Conservation (phyloP, 2,888 invertebrate species). For the Athalia rosae region DNA sequence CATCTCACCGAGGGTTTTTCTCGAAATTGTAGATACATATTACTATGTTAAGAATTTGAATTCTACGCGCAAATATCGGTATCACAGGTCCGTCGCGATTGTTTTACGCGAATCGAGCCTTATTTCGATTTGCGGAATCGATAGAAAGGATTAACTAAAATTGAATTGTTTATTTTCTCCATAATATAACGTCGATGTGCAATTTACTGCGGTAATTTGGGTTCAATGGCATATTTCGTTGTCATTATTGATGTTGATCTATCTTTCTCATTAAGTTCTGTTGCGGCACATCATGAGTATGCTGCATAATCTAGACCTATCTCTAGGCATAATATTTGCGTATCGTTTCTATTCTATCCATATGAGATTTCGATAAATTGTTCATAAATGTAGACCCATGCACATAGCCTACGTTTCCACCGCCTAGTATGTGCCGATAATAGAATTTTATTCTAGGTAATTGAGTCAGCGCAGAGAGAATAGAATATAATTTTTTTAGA, state of each 20-base stretch:
- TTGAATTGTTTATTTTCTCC: not conserved
- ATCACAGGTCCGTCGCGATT: not conserved
- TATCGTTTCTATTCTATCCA: too few relatives aligned
- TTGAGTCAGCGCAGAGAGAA: not conserved
- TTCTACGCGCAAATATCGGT: not conserved
- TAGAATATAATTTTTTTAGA: conserved; percentile 3
- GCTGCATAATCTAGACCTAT: too few relatives aligned
- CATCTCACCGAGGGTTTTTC: not conserved
- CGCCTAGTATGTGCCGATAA: too few relatives aligned
- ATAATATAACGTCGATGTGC: not conserved
- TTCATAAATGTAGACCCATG: too few relatives aligned
- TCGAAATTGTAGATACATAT: conserved; percentile 16
- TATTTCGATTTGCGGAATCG: too few relatives aligned
- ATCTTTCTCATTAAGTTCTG: too few relatives aligned
- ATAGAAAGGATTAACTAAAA: too few relatives aligned
- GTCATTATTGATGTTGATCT: not conserved
- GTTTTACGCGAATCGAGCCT: not conserved
- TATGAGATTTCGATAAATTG: too few relatives aligned
- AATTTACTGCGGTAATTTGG: not conserved
- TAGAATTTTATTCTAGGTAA: too few relatives aligned
- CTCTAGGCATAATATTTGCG: too few relatives aligned
- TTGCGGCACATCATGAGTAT: too few relatives aligned
- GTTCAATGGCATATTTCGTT: not conserved
- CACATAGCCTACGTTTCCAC: too few relatives aligned
- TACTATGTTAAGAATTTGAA: not conserved